Percentiles rank a stretch among this genome's conserved stretches.
phyloP scores from a whole-genome alignment of 2,888 invertebrate species.

The Meganola albula region DNA sequence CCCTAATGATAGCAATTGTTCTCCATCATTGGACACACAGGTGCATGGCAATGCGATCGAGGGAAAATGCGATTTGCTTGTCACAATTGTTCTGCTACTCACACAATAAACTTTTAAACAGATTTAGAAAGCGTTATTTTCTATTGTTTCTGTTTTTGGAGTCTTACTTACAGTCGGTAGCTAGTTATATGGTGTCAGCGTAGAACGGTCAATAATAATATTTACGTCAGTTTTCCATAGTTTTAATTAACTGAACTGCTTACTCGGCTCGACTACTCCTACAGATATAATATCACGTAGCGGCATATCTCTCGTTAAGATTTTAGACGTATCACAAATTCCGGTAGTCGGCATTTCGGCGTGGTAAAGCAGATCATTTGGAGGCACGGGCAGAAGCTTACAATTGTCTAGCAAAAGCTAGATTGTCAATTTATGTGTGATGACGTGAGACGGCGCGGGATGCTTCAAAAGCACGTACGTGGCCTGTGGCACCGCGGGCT shows the following conservation, averaged over 20 bases:
- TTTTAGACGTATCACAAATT: not conserved
- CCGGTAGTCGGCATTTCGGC: slow-evolving; percentile 28
- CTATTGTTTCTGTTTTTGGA: too few species aligned
- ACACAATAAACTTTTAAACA: too few species aligned
- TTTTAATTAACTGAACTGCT: too few species aligned
- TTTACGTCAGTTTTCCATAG: too few species aligned
- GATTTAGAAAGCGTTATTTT: too few species aligned
- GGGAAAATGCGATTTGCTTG: slow-evolving; percentile 27
- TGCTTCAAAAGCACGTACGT: slow-evolving; percentile 68
- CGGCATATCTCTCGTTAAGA: too few species aligned
- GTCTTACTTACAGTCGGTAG: too few species aligned
- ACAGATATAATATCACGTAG: too few species aligned
- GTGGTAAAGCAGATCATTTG: slow-evolving; percentile 35
- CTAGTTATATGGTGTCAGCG: too few species aligned
- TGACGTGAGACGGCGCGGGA: slow-evolving; percentile 61
- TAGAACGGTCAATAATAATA: too few species aligned
- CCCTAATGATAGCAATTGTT: slow-evolving; percentile 74
- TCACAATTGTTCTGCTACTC: slow-evolving; percentile 21
- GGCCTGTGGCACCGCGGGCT: slow-evolving; percentile 53
- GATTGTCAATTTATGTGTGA: slow-evolving; percentile 63
- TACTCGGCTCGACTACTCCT: too few species aligned
- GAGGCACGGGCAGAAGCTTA: slow-evolving; percentile 33
- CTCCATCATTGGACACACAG: slow-evolving; percentile 68
- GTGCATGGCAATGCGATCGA: slow-evolving; percentile 42
- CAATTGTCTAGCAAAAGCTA: slow-evolving; percentile 43